Conservation (phyloP, 2,888 invertebrate species). For the Cephus rjabovi region DNA sequence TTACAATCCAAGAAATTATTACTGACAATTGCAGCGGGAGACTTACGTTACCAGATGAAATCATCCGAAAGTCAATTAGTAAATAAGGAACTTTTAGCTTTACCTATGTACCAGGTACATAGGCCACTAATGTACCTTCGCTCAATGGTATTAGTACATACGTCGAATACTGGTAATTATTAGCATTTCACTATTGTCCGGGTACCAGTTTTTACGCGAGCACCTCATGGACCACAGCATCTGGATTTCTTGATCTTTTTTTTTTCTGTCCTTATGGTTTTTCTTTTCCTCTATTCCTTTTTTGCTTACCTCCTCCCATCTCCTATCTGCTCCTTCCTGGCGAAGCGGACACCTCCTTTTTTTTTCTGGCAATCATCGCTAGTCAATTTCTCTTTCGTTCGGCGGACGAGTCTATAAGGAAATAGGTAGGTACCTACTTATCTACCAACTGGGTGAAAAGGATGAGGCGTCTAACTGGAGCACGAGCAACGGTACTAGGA, state of each 20-base stretch:
- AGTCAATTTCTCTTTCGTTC: slow-evolving; percentile 62
- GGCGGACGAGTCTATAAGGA: slow-evolving; percentile 7
- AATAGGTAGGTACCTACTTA: background rate
- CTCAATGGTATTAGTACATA: background rate
- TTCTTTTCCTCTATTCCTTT: slow-evolving; percentile 23
- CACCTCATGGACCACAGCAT: background rate
- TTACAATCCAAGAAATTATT: background rate
- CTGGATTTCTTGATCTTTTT: slow-evolving; percentile 21
- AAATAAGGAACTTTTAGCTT: background rate
- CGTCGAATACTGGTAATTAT: slow-evolving; percentile 37
- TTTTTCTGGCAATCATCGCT: slow-evolving; percentile 33
- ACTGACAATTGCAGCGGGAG: background rate
- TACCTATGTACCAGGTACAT: background rate
- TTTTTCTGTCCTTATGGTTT: slow-evolving; percentile 1
- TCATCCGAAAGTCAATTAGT: background rate
- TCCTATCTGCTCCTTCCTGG: background rate
- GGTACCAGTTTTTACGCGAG: slow-evolving; percentile 1
- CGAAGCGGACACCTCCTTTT: background rate
- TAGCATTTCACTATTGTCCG: slow-evolving; percentile 50
- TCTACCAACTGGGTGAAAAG: background rate
- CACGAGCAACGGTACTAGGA: slow-evolving; percentile 54
- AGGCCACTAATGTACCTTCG: background rate
- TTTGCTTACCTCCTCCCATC: slow-evolving; percentile 3
- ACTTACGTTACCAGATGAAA: background rate
- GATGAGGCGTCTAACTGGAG: slow-evolving; percentile 54